These are phyloP conservation scores for Teleogryllus oceanicus DNA, from an alignment of 2,888 invertebrate genomes.

Conservation along the genomic window DNA sequence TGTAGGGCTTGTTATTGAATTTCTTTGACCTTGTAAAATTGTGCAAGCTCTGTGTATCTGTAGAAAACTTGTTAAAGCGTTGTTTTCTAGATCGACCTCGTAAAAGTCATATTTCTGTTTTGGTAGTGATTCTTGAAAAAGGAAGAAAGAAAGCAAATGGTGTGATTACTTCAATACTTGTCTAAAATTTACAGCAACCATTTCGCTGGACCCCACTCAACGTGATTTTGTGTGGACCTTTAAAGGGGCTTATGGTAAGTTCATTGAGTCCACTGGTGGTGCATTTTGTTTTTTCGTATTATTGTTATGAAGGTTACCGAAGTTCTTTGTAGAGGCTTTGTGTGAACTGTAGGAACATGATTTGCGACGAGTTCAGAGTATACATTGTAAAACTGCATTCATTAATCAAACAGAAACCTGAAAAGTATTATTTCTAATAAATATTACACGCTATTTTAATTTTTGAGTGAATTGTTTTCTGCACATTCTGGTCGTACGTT, in stretches of 20 bases:
- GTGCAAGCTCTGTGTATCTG: background rate
- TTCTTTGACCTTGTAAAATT: background rate
- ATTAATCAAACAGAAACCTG: too few relatives aligned
- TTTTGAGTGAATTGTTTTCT: too few relatives aligned
- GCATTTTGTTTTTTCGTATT: too few relatives aligned
- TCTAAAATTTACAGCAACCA: background rate
- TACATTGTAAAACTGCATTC: too few relatives aligned
- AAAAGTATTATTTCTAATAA: too few relatives aligned
- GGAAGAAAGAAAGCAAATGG: background rate
- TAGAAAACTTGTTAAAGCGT: background rate
- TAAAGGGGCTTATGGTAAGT: conserved; percentile 3
- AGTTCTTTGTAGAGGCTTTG: too few relatives aligned
- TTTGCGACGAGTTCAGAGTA: too few relatives aligned
- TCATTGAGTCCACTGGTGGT: too few relatives aligned
- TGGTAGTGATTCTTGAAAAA: background rate
- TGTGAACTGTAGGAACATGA: too few relatives aligned
- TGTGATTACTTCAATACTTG: background rate
- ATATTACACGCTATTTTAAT: too few relatives aligned
- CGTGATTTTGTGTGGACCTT: conserved; percentile 6
- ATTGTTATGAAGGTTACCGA: too few relatives aligned
- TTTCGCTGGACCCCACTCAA: conserved; percentile 1
- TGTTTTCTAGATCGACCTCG: background rate
- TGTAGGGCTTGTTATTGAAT: background rate
- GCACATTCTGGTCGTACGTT: too few relatives aligned
- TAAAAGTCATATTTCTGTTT: background rate